Conservation (phyloP, 1,140 invertebrate genomes). For the Tetragnatha versicolor region DNA sequence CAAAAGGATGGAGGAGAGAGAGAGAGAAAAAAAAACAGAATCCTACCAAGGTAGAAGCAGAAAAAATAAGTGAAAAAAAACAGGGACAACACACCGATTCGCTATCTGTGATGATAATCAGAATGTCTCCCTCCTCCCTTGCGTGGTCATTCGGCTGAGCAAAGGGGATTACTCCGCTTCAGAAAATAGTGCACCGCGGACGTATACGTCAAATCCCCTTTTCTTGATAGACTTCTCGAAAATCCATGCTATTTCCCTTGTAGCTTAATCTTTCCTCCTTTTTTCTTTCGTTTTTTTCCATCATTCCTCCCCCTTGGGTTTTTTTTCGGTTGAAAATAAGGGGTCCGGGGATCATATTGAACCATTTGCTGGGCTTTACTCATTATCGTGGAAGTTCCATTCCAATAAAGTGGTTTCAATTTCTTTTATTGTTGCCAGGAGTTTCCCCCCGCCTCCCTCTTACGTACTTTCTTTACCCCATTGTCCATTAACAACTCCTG, state of each 20-base stretch:
- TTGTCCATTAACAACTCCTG: conserved; percentile 43
- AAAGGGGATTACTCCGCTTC: conserved; percentile 54
- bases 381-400: conserved; percentile 53
- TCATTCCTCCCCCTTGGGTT: background rate
- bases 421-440: conserved; percentile 48
- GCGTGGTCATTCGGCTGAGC: conserved; percentile 53
- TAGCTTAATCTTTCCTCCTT: conserved; percentile 49
- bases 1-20: conserved; percentile 13
- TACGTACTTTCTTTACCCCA: conserved; percentile 20
- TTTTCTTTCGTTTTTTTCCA: conserved; percentile 12
- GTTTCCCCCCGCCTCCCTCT: background rate
- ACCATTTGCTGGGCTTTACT: conserved; percentile 52
- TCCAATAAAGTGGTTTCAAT: conserved; percentile 55
- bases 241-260: conserved; percentile 54
- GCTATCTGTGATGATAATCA: conserved; percentile 55
- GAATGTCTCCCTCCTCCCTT: conserved; percentile 44
- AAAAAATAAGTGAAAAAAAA: conserved; percentile 25
- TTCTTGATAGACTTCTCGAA: conserved; percentile 51
- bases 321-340: conserved; percentile 32
- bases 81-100: conserved; percentile 7
- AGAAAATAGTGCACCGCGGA: conserved; percentile 54
- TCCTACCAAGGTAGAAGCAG: background rate
- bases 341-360: conserved; percentile 35
- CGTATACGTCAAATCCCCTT: conserved; percentile 51
- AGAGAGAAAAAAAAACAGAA: background rate